A percentile compares a stretch with the other conserved stretches of the same genome.
Conservation (phyloP, 2,888 invertebrate species). For the Leptarthrus brevirostris region DNA sequence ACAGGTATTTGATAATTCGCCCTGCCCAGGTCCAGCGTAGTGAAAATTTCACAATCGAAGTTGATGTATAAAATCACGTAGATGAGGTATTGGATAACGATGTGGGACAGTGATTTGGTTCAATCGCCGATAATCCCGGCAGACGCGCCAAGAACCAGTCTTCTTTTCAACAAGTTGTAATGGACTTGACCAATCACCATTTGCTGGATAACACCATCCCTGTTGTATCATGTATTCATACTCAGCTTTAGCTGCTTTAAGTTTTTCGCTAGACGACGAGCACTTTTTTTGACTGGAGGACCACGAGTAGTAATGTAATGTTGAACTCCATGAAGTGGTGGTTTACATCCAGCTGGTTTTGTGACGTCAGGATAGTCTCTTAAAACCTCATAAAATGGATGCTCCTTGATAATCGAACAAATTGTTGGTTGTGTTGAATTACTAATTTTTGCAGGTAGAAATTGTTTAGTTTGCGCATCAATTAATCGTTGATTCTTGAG, state of each 20-base stretch:
- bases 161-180: too few relatives aligned
- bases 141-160: not conserved
- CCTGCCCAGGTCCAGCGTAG: not conserved
- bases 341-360: too few relatives aligned
- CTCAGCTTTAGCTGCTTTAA: not conserved
- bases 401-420: not conserved
- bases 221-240: not conserved
- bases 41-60: not conserved
- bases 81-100: not conserved
- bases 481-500: not conserved
- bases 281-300: not conserved
- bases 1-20: not conserved
- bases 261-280: conserved; percentile 5
- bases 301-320: conserved; percentile 8
- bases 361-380: too few relatives aligned
- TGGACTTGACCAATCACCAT: not conserved
- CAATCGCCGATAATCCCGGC: conserved; percentile 7
- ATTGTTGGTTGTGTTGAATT: too few relatives aligned
- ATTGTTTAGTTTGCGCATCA: not conserved
- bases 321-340: not conserved
- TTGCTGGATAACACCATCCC: not conserved
- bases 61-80: not conserved
- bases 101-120: not conserved
- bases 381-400: not conserved
- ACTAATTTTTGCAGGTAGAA: not conserved